Conservation (phyloP, 2,797 vertebrate genomes). For the Pseudochirops cupreus region DNA sequence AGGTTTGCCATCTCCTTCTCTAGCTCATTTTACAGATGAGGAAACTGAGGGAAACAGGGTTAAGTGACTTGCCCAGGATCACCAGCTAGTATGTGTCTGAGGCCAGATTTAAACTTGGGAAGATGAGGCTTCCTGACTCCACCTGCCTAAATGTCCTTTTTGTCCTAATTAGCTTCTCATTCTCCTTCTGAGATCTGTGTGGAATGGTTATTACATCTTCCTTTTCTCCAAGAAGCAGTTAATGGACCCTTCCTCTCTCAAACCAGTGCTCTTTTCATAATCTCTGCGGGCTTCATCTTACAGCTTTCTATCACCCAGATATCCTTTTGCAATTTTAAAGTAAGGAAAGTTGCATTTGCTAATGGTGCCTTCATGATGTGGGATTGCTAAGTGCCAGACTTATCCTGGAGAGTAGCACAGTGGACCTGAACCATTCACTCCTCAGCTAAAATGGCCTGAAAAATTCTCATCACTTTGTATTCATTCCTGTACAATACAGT, state of each 20-base stretch:
- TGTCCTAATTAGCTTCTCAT: conserved; percentile 56
- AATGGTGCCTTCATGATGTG: conserved; percentile 7
- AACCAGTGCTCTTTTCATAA: neutral
- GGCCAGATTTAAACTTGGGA: neutral
- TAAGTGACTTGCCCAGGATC: neutral
- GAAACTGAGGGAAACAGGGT: neutral
- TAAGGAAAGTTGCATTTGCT: conserved; percentile 25
- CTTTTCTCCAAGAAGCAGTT: neutral
- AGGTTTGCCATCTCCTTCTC: neutral
- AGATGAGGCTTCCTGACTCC: neutral
- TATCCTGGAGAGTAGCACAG: conserved; percentile 4
- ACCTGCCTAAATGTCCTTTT: conserved; percentile 21
- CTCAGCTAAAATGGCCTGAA: neutral
- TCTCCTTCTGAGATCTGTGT: conserved; percentile 53
- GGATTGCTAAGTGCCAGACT: conserved; percentile 3
- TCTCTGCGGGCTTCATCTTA: conserved; percentile 28
- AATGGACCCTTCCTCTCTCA: neutral
- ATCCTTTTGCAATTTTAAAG: conserved; percentile 27
- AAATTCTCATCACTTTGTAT: conserved; percentile 5
- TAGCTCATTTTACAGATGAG: neutral
- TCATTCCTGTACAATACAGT: neutral
- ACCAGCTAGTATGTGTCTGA: neutral
- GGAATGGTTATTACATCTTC: neutral
- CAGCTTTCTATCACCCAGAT: conserved; percentile 9
- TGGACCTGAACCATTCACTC: conserved; percentile 11